phyloP scores from a whole-genome alignment of 2,888 invertebrate species.

The Drosophila melanosoma region DNA sequence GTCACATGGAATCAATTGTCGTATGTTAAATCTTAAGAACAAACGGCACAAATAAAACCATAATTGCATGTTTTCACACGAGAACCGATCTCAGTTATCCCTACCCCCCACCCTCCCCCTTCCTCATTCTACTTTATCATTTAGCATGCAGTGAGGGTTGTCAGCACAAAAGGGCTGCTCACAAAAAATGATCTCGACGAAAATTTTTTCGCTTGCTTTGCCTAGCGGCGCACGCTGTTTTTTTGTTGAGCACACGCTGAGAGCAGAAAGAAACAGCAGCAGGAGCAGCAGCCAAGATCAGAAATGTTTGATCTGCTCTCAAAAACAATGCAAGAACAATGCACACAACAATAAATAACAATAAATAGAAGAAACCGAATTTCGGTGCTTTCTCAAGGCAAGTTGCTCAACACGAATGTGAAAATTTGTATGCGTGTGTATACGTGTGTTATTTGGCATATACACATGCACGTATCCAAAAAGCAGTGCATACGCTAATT shows the following conservation, averaged over 20 bases:
- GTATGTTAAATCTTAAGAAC: constrained; percentile 25
- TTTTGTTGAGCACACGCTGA: constrained; percentile 47
- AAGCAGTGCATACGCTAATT: not conserved
- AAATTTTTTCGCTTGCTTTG: not conserved
- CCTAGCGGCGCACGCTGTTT: constrained; percentile 49
- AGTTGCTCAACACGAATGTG: not conserved
- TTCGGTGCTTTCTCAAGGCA: constrained; percentile 5
- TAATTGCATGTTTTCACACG: constrained; percentile 83
- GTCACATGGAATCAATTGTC: not conserved
- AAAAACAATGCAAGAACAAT: constrained; percentile 27
- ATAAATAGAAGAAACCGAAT: constrained; percentile 17
- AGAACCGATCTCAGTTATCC: constrained; percentile 64
- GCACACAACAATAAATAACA: constrained; percentile 27
- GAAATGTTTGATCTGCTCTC: constrained; percentile 52
- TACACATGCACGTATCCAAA: not conserved
- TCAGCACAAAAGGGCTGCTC: constrained; percentile 14
- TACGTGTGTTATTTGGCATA: not conserved
- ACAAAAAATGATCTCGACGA: not conserved
- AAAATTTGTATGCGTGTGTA: not conserved
- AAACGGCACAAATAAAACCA: constrained; percentile 71
- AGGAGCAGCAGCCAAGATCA: constrained; percentile 44
- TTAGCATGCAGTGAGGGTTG: constrained; percentile 39
- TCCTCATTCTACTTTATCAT: not conserved
- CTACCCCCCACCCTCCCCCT: not conserved
- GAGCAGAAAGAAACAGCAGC: not conserved